These are phyloP conservation scores for Drosophila limbata DNA, from an alignment of 2,888 invertebrate species.

Conservation along the genomic window DNA sequence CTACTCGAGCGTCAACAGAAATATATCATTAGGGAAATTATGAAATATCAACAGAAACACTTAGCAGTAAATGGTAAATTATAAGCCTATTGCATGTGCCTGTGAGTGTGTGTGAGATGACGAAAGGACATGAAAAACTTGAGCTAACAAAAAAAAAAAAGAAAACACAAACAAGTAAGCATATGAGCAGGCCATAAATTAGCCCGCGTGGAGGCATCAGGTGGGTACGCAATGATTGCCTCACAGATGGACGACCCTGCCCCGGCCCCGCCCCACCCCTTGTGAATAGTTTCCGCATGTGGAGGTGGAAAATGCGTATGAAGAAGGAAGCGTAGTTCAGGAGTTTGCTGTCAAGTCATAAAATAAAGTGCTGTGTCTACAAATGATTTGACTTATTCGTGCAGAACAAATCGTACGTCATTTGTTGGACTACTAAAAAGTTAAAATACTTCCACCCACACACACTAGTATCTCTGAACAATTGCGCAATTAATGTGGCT, in stretches of 20 bases:
- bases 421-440: slow-evolving; percentile 77
- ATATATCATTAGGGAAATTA: slow-evolving; percentile 74
- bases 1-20: slow-evolving; percentile 62
- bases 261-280: neutral
- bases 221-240: slow-evolving; percentile 51
- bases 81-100: slow-evolving; percentile 31
- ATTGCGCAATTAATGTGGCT: slow-evolving; percentile 78
- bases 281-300: slow-evolving; percentile 33
- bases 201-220: slow-evolving; percentile 73
- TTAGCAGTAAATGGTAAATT: slow-evolving; percentile 73
- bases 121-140: slow-evolving; percentile 38
- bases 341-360: slow-evolving; percentile 69
- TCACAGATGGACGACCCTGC: slow-evolving; percentile 27
- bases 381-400: slow-evolving; percentile 80
- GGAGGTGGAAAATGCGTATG: slow-evolving; percentile 62
- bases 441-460: slow-evolving; percentile 40
- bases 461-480: slow-evolving; percentile 41
- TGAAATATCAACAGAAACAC: slow-evolving; percentile 70
- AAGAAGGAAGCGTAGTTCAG: slow-evolving; percentile 1
- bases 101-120: slow-evolving; percentile 50
- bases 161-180: slow-evolving; percentile 46
- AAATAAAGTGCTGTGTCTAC: slow-evolving; percentile 78
- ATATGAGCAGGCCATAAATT: slow-evolving; percentile 75
- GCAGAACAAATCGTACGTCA: slow-evolving; percentile 80
- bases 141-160: slow-evolving; percentile 1